Base-by-base conservation (phyloP, 2,797 vertebrate genomes). In the Hipposideros larvatus region DNA sequence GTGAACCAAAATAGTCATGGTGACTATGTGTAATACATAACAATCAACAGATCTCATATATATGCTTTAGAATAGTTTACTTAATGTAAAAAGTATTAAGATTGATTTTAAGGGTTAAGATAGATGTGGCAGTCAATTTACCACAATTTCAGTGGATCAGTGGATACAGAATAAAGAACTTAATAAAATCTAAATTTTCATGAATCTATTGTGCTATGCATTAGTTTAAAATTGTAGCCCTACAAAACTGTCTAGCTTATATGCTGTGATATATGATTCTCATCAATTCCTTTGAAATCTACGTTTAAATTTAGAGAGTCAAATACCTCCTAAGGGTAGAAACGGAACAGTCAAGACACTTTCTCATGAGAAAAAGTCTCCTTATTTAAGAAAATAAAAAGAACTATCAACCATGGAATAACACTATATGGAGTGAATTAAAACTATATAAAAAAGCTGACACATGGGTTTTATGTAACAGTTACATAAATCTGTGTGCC, bases 201-300 rank as follows among this genome's bases (percentile, higher is more conserved):
- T 13, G 94, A 75, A 55, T 93, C 48, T 65, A 18, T 87, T 87
- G 37, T 82, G 22, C 51, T 57, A 75, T 43, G 4, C 28, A 89
- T 90, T 71, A 79, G 26, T 59, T 90, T 51, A 80, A 84, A 91
- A 87, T 57, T 31, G 9, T 48, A 82, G 46, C 83, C 48, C 48
- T 57, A 94, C 3, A 89, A 85, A 89, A 95, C 34, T 73, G 28
- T 80, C 53, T 93, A 77, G 37, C 4, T 91, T 89, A 70, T 59
- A 75, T 70, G 34, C 68, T 88, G 4, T 88, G 41, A 96, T 85
- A 28, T 61, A 74, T 90, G 16, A 11, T 15, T 95, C 51, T 94
- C 31, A 87, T 84, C 26, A 92, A 96, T 95, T 90, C 71, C 46
- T 83, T 19, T 96, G n/a, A 96, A 92, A 78, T 75, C 53, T 80